A percentile compares a stretch with the other conserved stretches of the same genome.
phyloP scores from a whole-genome alignment of 2,888 invertebrate genomes.

The Oxyscelio sp. region DNA sequence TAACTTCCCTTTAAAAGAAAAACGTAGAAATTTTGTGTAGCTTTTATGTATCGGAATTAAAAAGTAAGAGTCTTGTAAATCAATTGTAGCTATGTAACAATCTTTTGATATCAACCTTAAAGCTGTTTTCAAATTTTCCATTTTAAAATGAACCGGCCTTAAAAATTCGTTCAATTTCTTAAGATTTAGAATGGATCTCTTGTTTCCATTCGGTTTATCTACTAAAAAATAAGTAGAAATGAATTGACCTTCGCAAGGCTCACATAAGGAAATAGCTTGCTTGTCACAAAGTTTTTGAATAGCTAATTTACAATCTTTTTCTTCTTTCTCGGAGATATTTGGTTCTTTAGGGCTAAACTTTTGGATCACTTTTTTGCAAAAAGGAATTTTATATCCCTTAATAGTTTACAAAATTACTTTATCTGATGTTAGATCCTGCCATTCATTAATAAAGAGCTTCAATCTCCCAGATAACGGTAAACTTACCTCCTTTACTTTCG shows the following conservation, averaged over 20 bases:
- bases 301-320: neutral
- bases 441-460: slow-evolving; percentile 1
- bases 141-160: slow-evolving; percentile 66
- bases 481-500: slow-evolving; percentile 16
- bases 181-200: slow-evolving; percentile 70
- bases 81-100: slow-evolving; percentile 43
- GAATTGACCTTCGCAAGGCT: slow-evolving; percentile 37
- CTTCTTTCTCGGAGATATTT: slow-evolving; percentile 40
- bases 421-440: slow-evolving; percentile 3
- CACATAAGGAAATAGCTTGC: neutral
- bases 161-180: slow-evolving; percentile 70
- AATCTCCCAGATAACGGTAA: slow-evolving; percentile 2
- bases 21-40: slow-evolving; percentile 8
- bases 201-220: slow-evolving; percentile 51
- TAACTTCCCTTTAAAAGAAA: slow-evolving; percentile 70
- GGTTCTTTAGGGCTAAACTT: slow-evolving; percentile 29
- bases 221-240: slow-evolving; percentile 61
- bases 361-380: slow-evolving; percentile 50
- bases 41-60: slow-evolving; percentile 65
- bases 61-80: slow-evolving; percentile 62
- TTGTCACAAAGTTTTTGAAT: slow-evolving; percentile 3
- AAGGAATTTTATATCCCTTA: slow-evolving; percentile 67
- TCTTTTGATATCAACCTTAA: slow-evolving; percentile 19
- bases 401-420: slow-evolving; percentile 6
- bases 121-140: slow-evolving; percentile 59